These are phyloP conservation scores for Labroides dimidiatus DNA, from an alignment of 2,797 vertebrate species.

Conservation along the genomic window DNA sequence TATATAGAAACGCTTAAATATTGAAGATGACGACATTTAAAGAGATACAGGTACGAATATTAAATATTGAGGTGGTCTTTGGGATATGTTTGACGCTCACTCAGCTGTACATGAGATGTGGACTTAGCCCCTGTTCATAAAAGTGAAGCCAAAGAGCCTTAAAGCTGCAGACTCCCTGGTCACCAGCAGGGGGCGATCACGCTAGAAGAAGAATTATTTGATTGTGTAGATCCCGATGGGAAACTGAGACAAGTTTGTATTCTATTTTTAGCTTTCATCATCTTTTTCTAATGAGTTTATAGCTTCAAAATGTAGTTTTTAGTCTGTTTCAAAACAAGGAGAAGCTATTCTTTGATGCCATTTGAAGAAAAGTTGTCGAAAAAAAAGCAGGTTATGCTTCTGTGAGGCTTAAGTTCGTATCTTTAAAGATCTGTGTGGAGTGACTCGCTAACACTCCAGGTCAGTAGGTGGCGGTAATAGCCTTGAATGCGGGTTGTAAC, in stretches of 20 bases:
- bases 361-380: not conserved
- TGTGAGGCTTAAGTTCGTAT: too few species aligned
- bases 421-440: too few species aligned
- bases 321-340: not conserved
- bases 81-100: not conserved
- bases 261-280: not conserved
- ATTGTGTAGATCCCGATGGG: not conserved
- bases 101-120: not conserved
- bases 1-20: conserved; percentile 68
- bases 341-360: not conserved
- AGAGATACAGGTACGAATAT: conserved; percentile 58
- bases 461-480: too few species aligned
- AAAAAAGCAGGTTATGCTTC: not conserved
- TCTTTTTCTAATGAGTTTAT: not conserved
- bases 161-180: not conserved
- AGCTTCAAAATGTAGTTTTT: not conserved
- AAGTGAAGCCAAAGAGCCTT: not conserved
- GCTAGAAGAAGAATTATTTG: not conserved
- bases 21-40: conserved; percentile 63
- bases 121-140: not conserved
- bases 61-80: conserved; percentile 42
- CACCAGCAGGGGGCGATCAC: not conserved
- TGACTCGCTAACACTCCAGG: too few species aligned
- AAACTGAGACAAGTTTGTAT: not conserved
- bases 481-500: too few species aligned